Conservation (phyloP, 1,140 invertebrate genomes). For the Steinernema feltiae region DNA sequence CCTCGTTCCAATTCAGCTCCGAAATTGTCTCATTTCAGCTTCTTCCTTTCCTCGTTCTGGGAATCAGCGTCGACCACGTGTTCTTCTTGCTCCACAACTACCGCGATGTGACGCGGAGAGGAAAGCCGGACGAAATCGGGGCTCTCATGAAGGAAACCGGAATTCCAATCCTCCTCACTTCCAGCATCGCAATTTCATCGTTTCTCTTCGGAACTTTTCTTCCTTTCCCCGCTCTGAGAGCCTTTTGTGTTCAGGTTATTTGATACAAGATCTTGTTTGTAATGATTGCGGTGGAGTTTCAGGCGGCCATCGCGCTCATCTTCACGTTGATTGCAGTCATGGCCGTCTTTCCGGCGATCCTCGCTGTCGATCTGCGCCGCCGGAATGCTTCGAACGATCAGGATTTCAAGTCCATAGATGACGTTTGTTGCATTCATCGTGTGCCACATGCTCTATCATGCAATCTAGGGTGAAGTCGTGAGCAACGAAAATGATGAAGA, state of each 20-base stretch:
- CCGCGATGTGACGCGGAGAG: slow-evolving; percentile 63
- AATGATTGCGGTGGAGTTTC: too few species aligned
- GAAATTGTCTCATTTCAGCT: too few species aligned
- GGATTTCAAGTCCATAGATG: neutral
- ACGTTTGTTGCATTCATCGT: too few species aligned
- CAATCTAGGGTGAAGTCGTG: too few species aligned
- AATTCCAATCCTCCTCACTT: slow-evolving; percentile 66
- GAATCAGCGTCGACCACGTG: slow-evolving; percentile 86
- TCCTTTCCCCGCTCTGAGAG: slow-evolving; percentile 84
- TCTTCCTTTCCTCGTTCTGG: slow-evolving; percentile 83
- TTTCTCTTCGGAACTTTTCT: slow-evolving; percentile 78
- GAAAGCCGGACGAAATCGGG: slow-evolving; percentile 58
- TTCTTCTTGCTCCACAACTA: slow-evolving; percentile 84
- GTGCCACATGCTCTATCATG: too few species aligned
- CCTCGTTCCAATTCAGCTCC: too few species aligned
- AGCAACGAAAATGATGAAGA: too few species aligned
- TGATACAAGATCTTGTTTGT: slow-evolving; percentile 31
- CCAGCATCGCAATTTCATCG: slow-evolving; percentile 73
- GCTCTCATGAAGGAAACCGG: slow-evolving; percentile 57
- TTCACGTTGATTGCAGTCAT: slow-evolving; percentile 81
- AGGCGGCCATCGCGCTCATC: slow-evolving; percentile 77
- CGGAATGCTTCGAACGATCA: slow-evolving; percentile 62
- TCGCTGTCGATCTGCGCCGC: slow-evolving; percentile 81
- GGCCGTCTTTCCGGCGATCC: slow-evolving; percentile 83
- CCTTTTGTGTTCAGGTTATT: slow-evolving; percentile 74